Base-by-base conservation (phyloP, 2,888 invertebrate genomes). In the Myopa testacea region DNA sequence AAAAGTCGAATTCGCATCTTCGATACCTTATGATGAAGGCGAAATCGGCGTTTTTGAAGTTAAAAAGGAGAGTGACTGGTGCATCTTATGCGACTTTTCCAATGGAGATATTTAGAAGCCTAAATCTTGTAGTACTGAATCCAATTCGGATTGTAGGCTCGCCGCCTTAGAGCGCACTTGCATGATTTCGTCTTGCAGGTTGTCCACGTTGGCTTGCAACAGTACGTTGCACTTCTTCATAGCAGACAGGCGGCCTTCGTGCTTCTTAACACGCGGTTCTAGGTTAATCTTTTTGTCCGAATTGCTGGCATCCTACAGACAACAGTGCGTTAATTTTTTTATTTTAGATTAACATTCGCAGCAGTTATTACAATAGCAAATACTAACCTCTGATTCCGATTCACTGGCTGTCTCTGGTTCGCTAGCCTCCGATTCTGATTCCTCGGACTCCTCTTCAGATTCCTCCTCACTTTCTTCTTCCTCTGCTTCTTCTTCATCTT, bases 161-260 rank as follows among this genome's bases (percentile, higher is more conserved):
- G 92, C 90, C 8, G 96, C 95, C 89, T 94, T 93, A 84, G 96
- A 95, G 83, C 95, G 93, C 83, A 96, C 95, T 86, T 95, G 95
- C 76, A 93, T 92, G 68, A 96, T 92, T 86, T 96, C 95, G 87
- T 96, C 96, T 87, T 96, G 95, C 78, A 96, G 90, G 85, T 95
- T 91, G 88, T 96, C 96, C 0, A 96, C 95, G 86, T 96, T 96
- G 0, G 96, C 95, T 90, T 96, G 95, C 14, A 96, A 91, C 82
- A 96, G 91, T 80, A 95, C 95, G 86, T 96, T 97, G 81, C 96
- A 96, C 86, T 97, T 97, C 89, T 95, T 96, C 84, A 96, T 90
- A 0, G 95, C 95, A 60, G 93, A 92, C 12, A 96, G 90, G 80
- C 94, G 92, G 70, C 93, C 93, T 87, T 96, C 96, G 87, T 96